Conservation (phyloP, 2,888 invertebrate genomes). For the Tethea ocularis region DNA sequence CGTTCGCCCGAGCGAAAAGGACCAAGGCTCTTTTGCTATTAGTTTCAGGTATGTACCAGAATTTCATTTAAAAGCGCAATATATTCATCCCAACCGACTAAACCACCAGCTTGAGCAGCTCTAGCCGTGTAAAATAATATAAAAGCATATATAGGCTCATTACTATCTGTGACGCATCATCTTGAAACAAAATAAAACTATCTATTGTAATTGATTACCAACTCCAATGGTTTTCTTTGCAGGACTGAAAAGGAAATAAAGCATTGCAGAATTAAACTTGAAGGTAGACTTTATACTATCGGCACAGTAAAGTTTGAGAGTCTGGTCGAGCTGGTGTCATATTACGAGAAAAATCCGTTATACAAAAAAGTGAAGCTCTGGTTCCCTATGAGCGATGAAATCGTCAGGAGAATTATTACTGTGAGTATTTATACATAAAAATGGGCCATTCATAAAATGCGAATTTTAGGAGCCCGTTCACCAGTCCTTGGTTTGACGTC, state of each 20-base stretch:
- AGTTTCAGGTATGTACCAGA: slow-evolving; percentile 89
- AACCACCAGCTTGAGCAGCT: too few species aligned
- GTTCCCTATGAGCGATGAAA: slow-evolving; percentile 91
- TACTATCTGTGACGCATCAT: too few species aligned
- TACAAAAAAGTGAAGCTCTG: slow-evolving; percentile 95
- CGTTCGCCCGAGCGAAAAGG: slow-evolving; percentile 95
- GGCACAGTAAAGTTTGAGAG: slow-evolving; percentile 97
- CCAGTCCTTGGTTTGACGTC: too few species aligned
- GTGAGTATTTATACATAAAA: slow-evolving; percentile 73
- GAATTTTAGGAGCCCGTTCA: too few species aligned
- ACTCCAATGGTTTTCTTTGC: slow-evolving; percentile 38
- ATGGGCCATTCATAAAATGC: too few species aligned
- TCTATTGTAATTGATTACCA: too few species aligned
- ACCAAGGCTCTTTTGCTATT: slow-evolving; percentile 93
- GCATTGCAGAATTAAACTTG: slow-evolving; percentile 97
- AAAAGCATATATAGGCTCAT: too few species aligned
- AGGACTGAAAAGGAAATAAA: slow-evolving; percentile 97
- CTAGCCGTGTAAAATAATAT: too few species aligned
- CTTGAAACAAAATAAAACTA: too few species aligned
- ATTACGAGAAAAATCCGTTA: slow-evolving; percentile 95
- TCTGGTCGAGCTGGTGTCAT: slow-evolving; percentile 95
- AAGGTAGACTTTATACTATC: slow-evolving; percentile 95
- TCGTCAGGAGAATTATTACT: slow-evolving; percentile 84
- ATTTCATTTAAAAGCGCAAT: not conserved
- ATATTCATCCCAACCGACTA: not conserved